These are phyloP conservation scores for Parnassius glacialis DNA, from an alignment of 2,888 invertebrate species.

Conservation along the genomic window DNA sequence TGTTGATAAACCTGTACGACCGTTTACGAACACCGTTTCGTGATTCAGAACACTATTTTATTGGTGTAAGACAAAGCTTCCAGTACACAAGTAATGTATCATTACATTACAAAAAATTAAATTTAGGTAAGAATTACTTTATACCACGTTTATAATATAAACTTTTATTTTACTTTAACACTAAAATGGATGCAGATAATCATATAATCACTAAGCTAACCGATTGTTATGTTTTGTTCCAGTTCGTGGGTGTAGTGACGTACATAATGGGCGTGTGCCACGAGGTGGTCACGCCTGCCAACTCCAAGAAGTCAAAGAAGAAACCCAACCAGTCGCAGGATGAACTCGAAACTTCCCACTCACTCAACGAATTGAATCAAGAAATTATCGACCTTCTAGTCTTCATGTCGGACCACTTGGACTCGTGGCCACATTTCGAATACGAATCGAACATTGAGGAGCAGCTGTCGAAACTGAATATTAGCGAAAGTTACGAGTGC, in stretches of 20 bases:
- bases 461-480: conserved; percentile 58
- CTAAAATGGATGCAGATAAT: too few species aligned
- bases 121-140: too few species aligned
- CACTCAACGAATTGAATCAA: conserved; percentile 56
- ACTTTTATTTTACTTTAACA: too few species aligned
- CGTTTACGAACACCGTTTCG: too few species aligned
- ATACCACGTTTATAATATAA: too few species aligned
- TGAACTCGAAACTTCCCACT: conserved; percentile 56
- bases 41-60: too few species aligned
- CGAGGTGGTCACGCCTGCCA: conserved; percentile 72
- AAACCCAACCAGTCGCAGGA: conserved; percentile 73
- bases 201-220: too few species aligned
- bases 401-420: conserved; percentile 63
- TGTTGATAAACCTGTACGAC: too few species aligned
- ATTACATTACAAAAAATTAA: too few species aligned
- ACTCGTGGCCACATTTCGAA: conserved; percentile 61
- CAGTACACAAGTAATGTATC: too few species aligned
- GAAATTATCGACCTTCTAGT: conserved; percentile 56
- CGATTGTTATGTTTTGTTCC: conserved; percentile 35
- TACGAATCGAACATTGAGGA: conserved; percentile 54
- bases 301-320: conserved; percentile 81
- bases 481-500: conserved; percentile 55
- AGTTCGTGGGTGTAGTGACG: conserved; percentile 81
- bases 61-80: too few species aligned
- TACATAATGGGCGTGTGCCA: conserved; percentile 80